phyloP scores from a whole-genome alignment of 2,113 vertebrate species.

The Casuarius casuarius region DNA sequence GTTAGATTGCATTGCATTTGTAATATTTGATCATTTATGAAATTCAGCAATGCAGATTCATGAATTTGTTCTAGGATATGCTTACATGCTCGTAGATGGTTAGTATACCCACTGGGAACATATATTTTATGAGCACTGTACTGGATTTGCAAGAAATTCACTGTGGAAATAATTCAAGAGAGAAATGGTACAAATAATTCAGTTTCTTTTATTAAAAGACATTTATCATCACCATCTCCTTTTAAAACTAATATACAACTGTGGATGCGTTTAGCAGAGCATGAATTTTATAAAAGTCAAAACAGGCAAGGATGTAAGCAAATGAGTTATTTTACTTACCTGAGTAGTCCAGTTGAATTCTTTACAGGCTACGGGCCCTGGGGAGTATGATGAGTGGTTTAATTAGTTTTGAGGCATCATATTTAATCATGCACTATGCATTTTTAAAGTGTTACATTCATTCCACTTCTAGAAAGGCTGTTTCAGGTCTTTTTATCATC shows the following conservation, averaged over 20 bases:
- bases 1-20: neutral
- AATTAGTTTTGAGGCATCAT: slow-evolving; percentile 56
- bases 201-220: slow-evolving; percentile 60
- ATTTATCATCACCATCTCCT: neutral
- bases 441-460: slow-evolving; percentile 19
- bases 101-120: neutral
- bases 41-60: neutral
- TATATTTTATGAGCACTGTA: slow-evolving; percentile 31
- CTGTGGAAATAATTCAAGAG: slow-evolving; percentile 1
- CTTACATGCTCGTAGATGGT: neutral
- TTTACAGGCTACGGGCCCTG: neutral
- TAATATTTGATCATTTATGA: neutral
- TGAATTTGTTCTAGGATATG: neutral
- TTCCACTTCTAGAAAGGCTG: slow-evolving; percentile 28
- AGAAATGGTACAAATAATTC: slow-evolving; percentile 34
- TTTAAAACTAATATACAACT: neutral
- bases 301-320: neutral
- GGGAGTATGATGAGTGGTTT: slow-evolving; percentile 42
- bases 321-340: slow-evolving; percentile 5
- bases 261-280: neutral
- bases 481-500: slow-evolving; percentile 28
- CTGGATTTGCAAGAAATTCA: slow-evolving; percentile 16
- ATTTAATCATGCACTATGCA: slow-evolving; percentile 33
- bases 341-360: neutral
- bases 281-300: neutral